These are phyloP conservation scores for Rhyacophila evoluta DNA, from an alignment of 2,888 invertebrate species.

Conservation along the genomic window DNA sequence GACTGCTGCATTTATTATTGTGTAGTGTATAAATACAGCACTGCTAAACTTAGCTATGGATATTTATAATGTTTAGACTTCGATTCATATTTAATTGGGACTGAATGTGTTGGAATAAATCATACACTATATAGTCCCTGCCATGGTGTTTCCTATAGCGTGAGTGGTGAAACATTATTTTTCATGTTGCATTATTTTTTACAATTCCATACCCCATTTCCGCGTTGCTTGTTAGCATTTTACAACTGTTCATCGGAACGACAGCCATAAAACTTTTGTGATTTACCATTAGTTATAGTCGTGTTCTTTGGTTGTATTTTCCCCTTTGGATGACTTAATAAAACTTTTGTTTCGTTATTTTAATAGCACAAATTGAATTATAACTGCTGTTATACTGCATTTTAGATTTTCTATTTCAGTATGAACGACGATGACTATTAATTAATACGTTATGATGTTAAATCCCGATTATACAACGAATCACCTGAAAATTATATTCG, in stretches of 20 bases:
- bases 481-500: too few relatives aligned
- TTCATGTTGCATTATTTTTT: slow-evolving; percentile 46
- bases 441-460: too few relatives aligned
- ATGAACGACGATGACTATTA: too few relatives aligned
- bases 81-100: neutral
- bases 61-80: too few relatives aligned
- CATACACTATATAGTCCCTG: neutral
- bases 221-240: slow-evolving; percentile 48
- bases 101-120: slow-evolving; percentile 2
- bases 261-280: slow-evolving; percentile 43
- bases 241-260: slow-evolving; percentile 49
- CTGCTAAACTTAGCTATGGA: too few relatives aligned
- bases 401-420: too few relatives aligned
- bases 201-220: slow-evolving; percentile 35
- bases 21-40: too few relatives aligned
- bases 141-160: slow-evolving; percentile 15
- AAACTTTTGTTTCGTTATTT: neutral
- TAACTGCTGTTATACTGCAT: too few relatives aligned
- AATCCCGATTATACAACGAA: too few relatives aligned
- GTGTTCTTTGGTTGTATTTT: neutral
- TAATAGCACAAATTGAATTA: neutral
- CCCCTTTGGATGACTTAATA: neutral
- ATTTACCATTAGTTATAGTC: slow-evolving; percentile 36
- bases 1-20: too few relatives aligned
- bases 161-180: slow-evolving; percentile 29